Evolutionary conservation across 2,797 vertebrate species (phyloP).

Genomic region (Sciurus carolinensis): DNA sequence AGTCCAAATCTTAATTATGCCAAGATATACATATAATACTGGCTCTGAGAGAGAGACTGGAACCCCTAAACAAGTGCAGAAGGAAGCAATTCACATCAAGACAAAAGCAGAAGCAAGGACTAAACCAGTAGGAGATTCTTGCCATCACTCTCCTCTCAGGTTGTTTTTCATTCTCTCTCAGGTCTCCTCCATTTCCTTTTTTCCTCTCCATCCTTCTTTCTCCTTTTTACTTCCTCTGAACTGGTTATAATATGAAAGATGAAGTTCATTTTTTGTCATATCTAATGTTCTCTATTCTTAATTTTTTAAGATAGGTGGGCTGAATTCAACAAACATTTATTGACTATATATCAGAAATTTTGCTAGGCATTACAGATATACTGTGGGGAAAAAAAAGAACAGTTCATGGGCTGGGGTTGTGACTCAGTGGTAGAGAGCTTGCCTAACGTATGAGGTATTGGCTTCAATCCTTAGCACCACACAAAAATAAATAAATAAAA

Average conservation of each 20-base stretch:
- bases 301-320: conserved; percentile 31
- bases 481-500: too few species aligned
- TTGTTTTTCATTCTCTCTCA: conserved; percentile 19
- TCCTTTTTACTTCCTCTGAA: conserved; percentile 22
- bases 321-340: conserved; percentile 56
- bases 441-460: too few species aligned
- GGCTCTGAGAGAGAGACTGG: background rate
- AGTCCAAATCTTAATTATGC: conserved; percentile 24
- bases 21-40: background rate
- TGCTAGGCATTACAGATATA: background rate
- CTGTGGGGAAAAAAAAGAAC: background rate
- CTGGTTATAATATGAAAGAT: background rate
- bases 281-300: background rate
- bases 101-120: conserved; percentile 1
- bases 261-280: conserved; percentile 45
- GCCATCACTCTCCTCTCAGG: background rate
- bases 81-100: conserved; percentile 19
- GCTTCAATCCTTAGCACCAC: too few species aligned
- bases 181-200: conserved; percentile 3
- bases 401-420: too few species aligned
- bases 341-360: conserved; percentile 6
- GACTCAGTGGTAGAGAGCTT: too few species aligned
- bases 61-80: background rate
- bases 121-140: conserved; percentile 1
- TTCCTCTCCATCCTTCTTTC: background rate